phyloP scores from a whole-genome alignment of 2,797 vertebrate species.

The Thaleichthys pacificus region DNA sequence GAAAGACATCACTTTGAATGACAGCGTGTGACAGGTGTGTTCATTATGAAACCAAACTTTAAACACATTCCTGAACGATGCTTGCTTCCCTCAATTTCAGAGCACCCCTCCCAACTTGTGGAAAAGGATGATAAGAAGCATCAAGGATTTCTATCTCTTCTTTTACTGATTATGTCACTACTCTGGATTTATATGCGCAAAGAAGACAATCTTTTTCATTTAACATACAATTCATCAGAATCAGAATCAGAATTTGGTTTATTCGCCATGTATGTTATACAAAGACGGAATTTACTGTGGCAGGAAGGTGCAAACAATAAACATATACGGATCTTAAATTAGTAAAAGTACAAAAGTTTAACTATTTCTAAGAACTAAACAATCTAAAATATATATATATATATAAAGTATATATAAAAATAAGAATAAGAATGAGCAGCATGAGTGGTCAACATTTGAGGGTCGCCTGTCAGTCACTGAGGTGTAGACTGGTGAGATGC shows the following conservation, averaged over 20 bases:
- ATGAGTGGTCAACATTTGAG: not conserved
- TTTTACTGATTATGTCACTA: not conserved
- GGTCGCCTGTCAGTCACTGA: not conserved
- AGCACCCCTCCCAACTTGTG: not conserved
- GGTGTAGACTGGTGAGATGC: not conserved
- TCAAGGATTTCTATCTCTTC: not conserved
- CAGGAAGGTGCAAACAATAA: too few species aligned
- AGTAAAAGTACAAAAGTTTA: too few species aligned
- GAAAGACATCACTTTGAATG: too few species aligned
- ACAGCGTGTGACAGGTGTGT: not conserved
- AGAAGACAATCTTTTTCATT: not conserved
- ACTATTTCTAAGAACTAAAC: too few species aligned
- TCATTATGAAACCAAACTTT: slow-evolving; percentile 23
- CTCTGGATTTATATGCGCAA: not conserved
- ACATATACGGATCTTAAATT: too few species aligned
- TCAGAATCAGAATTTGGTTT: too few species aligned
- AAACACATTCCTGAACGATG: not conserved
- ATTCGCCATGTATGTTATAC: too few species aligned
- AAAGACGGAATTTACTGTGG: too few species aligned
- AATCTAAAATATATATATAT: too few species aligned
- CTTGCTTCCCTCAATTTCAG: not conserved
- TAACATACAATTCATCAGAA: not conserved
- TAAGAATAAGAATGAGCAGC: too few species aligned
- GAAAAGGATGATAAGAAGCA: not conserved
- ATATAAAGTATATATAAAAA: too few species aligned